Evolutionary conservation across 2,113 vertebrate genomes (phyloP).

Genomic region (Gorsachius goisagi): DNA sequence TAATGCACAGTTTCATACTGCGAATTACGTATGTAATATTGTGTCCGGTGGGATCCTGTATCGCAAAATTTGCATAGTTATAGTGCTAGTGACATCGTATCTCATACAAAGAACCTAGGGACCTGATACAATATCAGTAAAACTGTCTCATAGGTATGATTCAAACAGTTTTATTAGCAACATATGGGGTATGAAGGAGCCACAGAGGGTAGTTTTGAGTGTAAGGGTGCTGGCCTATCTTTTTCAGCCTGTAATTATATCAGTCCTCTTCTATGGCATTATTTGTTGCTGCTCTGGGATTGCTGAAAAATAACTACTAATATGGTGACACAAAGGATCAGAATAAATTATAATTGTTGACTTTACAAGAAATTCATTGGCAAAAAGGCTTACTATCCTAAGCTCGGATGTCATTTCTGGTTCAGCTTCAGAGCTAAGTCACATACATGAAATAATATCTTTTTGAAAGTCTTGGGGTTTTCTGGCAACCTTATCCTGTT

Average conservation of each 20-base stretch:
- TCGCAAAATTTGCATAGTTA: conserved; percentile 67
- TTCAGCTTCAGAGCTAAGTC: neutral
- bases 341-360: conserved; percentile 71
- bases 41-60: conserved; percentile 54
- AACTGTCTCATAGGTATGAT: conserved; percentile 76
- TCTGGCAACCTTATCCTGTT: neutral
- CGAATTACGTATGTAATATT: conserved; percentile 15
- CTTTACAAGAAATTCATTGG: conserved; percentile 66
- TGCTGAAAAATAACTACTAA: conserved; percentile 72
- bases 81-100: conserved; percentile 63
- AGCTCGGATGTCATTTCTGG: neutral
- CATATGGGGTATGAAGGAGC: conserved; percentile 74
- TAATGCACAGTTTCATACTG: conserved; percentile 35
- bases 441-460: neutral
- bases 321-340: conserved; percentile 68
- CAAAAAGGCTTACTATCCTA: conserved; percentile 51
- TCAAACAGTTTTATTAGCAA: conserved; percentile 76
- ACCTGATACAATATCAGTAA: conserved; percentile 70
- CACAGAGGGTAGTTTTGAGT: conserved; percentile 72
- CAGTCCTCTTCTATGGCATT: conserved; percentile 59
- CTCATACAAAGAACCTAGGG: conserved; percentile 60
- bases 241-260: conserved; percentile 72
- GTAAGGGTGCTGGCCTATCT: conserved; percentile 70
- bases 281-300: conserved; percentile 74
- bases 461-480: neutral